Conservation (phyloP, 2,113 vertebrate genomes). For the Capricornis sumatraensis region DNA sequence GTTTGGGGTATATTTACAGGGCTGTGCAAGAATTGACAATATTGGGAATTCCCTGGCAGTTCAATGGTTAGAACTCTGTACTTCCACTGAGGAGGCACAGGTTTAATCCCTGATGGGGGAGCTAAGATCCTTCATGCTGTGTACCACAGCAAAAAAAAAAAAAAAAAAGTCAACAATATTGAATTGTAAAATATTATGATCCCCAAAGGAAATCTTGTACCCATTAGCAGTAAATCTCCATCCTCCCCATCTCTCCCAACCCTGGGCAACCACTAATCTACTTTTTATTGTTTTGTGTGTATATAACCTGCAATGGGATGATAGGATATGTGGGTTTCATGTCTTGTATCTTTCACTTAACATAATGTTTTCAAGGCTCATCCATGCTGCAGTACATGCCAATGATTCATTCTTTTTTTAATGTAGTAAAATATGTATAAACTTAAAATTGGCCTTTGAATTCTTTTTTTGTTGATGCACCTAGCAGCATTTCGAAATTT, state of each 20-base stretch:
- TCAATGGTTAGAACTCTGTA: neutral
- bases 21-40: neutral
- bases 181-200: slow-evolving; percentile 23
- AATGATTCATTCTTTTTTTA: neutral
- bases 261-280: neutral
- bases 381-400: neutral
- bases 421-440: neutral
- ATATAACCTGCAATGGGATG: neutral
- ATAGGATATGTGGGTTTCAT: neutral
- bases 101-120: neutral
- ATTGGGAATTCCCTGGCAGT: neutral
- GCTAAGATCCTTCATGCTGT: neutral
- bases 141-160: neutral
- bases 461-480: neutral
- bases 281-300: neutral
- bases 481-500: neutral
- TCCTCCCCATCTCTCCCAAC: neutral
- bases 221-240: neutral
- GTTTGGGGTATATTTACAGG: neutral
- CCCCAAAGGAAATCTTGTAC: neutral
- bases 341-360: neutral
- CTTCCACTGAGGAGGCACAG: neutral
- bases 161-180: neutral
- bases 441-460: neutral
- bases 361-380: neutral